Percentiles rank a stretch among this genome's conserved stretches.
Conservation (phyloP, 2,888 invertebrate species). For the Caenorhabditis doughertyi region DNA sequence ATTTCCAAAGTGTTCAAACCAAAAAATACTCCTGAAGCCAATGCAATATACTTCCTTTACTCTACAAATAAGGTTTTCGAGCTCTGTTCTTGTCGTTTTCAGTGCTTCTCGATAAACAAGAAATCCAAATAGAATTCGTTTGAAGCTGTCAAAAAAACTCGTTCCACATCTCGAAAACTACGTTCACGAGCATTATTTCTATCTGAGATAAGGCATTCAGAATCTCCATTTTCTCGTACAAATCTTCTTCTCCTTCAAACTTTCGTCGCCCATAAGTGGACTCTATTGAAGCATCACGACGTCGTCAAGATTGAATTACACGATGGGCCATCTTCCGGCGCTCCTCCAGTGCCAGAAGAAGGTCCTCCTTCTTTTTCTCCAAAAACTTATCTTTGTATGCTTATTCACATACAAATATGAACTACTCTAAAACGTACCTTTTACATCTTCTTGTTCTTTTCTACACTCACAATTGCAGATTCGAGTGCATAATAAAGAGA, state of each 20-base stretch:
- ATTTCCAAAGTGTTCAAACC: not conserved
- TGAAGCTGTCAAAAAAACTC: constrained; percentile 48
- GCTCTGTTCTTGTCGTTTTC: not conserved
- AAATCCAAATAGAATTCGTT: constrained; percentile 31
- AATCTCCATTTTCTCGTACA: not conserved
- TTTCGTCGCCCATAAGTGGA: constrained; percentile 60
- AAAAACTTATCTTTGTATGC: constrained; percentile 50
- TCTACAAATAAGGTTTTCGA: too few species aligned
- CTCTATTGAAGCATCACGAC: constrained; percentile 64
- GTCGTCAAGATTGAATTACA: constrained; percentile 64
- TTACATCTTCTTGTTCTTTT: constrained; percentile 2
- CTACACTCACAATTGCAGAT: constrained; percentile 57
- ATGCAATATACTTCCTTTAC: too few species aligned
- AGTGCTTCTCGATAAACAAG: not conserved
- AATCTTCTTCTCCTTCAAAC: constrained; percentile 39
- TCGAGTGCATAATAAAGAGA: constrained; percentile 59
- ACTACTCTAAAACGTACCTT: constrained; percentile 22
- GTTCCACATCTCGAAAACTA: constrained; percentile 23
- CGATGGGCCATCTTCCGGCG: constrained; percentile 58
- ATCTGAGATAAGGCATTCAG: constrained; percentile 30
- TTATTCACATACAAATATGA: constrained; percentile 1
- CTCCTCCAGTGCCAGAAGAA: constrained; percentile 40
- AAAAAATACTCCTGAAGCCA: not conserved
- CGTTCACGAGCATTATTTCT: constrained; percentile 24
- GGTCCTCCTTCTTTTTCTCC: constrained; percentile 28